Base-by-base conservation (phyloP, 2,113 vertebrate species). In the Ellobius talpinus region DNA sequence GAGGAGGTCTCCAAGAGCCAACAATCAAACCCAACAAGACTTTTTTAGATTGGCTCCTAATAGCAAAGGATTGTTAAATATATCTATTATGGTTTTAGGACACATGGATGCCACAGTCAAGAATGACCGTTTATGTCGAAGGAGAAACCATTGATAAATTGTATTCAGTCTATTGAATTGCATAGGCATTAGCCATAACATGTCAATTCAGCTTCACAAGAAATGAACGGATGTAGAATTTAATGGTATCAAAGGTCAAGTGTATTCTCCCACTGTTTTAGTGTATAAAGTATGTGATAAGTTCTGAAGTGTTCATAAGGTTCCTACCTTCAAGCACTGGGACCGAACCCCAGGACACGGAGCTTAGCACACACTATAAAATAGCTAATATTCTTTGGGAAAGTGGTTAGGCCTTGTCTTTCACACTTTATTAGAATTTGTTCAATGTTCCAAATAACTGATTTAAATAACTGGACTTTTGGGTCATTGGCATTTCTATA, bases 101-200 rank as follows among this genome's bases (percentile, higher is more conserved):
- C 52, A 96, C 50, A 90, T 94, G 92, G 93, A 96, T 68, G 36
- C 90, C 74, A 92, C 76, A 96, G 87, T 88, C 55, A 94, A 95
- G 63, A 73, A 63, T 91, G 96, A 96, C 16, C 78, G 88, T 96
- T 96, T 94, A 94, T 93, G 63, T 92, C 52, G 55, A 79, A 93
- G 87, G 96, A 85, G 81, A 94, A 79, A 87, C 68, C 79, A 93
- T 76, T 94, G 92, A 79, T 97, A 94, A 82, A 91, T 97, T 97
- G 96, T 92, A 96, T 96, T 95, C 87, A 97, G 94, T 96, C 93
- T 97, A 79, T 95, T 96, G 91, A 98, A 92, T 96, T 96, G 93
- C 70, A 90, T 63, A 96, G 96, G 96, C 93, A 96, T 95, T 93
- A 94, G 93, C 95, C 93, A 96, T 95, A 96, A 96, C 96, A 96